Base-by-base conservation (phyloP, 2,888 invertebrate genomes). In the Minunthozetes semirufus region DNA sequence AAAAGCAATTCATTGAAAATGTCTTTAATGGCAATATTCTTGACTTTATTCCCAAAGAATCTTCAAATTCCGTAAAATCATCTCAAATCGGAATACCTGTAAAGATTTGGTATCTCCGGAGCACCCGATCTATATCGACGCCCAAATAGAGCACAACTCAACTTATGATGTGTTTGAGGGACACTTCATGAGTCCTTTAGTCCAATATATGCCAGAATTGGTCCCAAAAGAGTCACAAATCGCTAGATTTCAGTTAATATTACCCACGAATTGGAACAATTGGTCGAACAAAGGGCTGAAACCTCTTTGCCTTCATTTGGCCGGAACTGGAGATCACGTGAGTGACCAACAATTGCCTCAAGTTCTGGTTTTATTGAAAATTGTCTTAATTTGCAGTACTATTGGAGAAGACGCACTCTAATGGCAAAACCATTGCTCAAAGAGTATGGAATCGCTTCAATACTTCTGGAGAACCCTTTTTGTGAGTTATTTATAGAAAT, bases 261-360 rank as follows among this genome's bases (percentile, higher is more conserved):
- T 96, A 78, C 96, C 96, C 0, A 85, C 87, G n/a, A n/a, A n/a
- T n/a, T n/a, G n/a, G n/a, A n/a, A n/a, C 38, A 87, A 88, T 79
- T 96, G 95, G 94, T 86, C 86, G 15, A 74, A 71, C 75, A 85
- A 87, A 78, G 84, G 85, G 22, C 86, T 87, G 80, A 90, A 90
- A 81, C 94, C 94, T 3, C 87, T 97, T 50, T 96, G 96, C 82
- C 86, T 99, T 78, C 97, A 98, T 82, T 86, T 98, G 78, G 97
- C 98, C 38, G 97, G 97, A 42, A 99, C 99, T 59, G 99, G 98
- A 63, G 98, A 99, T 85, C 98, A 99, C 86, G 94, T 94, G 86
- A 86, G 88, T 84, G 19, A 11, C 19, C 9, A 22, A 1, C 22
- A 6, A 3, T 22, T n/a, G 5, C 9, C 22, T 6, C 15, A n/a